Evolutionary conservation across 2,113 vertebrate genomes (phyloP), one percentile per base, ranked within the genome.

Genomic region (Patagioenas fasciata): DNA sequence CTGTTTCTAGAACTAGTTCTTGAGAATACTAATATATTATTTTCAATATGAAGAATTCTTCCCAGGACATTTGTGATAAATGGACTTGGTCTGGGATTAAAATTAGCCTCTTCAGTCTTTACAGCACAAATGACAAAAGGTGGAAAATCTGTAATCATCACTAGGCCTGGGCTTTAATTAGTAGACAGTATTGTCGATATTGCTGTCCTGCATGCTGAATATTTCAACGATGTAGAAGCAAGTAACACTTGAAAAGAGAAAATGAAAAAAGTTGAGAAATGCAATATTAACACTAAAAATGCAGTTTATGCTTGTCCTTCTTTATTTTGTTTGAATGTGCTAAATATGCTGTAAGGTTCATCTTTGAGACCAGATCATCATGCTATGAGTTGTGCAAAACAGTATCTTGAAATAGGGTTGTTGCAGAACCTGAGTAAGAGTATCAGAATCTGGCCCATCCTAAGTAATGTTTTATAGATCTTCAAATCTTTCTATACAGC

Each of bases 401-500:
- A 53, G 3, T 36, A 8, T 57, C 31, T 77, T 75, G 57, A 83
- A 88, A 75, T 9, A 61, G 34, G 48, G 42, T 36, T 47, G 29
- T 13, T 90, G 40, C 18, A 73, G 71, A 86, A 85, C 82, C 65
- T 81, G 66, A 89, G 24, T 61, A 66, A 62, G 47, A 69, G 40
- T 38, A 62, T 62, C 70, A 86, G 93, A 92, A 94, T 95, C 65
- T 88, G 86, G 31, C 57, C 95, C 72, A 34, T 47, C 70, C 84
- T 81, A 90, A 96, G 60, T 74, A 97, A 95, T 94, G 85, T 97
- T 97, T 96, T 97, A 97, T 96, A 97, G 97, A 97, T 97, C 97
- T 97, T 97, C 79, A 88, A 97, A 95, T 97, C 95, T 98, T 98
- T 98, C 97, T 93, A 96, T 97, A 96, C 94, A 97, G 71, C 95